These are phyloP conservation scores for Phalacrocorax aristotelis DNA, from an alignment of 2,113 vertebrate genomes.

Conservation along the genomic window DNA sequence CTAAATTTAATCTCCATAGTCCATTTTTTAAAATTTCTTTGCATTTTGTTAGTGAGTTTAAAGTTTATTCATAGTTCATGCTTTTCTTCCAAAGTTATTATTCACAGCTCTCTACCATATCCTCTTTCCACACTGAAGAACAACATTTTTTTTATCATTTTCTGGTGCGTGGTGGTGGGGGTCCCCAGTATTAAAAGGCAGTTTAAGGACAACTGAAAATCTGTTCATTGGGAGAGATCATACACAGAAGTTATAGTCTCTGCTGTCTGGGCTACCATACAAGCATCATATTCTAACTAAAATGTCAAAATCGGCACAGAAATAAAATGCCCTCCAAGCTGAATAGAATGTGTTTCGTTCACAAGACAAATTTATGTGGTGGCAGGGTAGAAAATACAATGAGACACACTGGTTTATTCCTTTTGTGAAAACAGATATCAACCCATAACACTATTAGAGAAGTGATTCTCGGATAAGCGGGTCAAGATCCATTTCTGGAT, in stretches of 20 bases:
- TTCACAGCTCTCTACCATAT: neutral
- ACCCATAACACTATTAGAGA: neutral
- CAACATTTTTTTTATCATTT: neutral
- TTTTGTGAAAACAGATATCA: slow-evolving; percentile 15
- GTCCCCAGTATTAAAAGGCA: neutral
- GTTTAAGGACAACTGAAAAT: neutral
- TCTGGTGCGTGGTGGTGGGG: neutral
- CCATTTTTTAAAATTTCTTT: neutral
- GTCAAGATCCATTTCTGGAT: slow-evolving; percentile 33
- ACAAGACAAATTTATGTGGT: neutral
- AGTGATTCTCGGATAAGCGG: neutral
- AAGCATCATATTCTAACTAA: neutral
- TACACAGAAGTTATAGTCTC: neutral
- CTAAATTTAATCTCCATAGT: neutral
- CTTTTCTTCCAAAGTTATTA: neutral
- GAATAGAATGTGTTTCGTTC: slow-evolving; percentile 3
- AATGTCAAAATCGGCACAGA: slow-evolving; percentile 23
- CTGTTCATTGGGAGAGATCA: neutral
- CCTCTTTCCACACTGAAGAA: neutral
- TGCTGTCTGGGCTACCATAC: neutral
- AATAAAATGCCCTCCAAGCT: slow-evolving; percentile 18
- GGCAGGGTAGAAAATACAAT: neutral
- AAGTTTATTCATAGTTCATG: neutral
- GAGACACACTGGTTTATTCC: neutral
- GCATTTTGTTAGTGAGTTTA: neutral